Conservation (phyloP, 2,113 vertebrate genomes). For the Aptenodytes patagonicus region DNA sequence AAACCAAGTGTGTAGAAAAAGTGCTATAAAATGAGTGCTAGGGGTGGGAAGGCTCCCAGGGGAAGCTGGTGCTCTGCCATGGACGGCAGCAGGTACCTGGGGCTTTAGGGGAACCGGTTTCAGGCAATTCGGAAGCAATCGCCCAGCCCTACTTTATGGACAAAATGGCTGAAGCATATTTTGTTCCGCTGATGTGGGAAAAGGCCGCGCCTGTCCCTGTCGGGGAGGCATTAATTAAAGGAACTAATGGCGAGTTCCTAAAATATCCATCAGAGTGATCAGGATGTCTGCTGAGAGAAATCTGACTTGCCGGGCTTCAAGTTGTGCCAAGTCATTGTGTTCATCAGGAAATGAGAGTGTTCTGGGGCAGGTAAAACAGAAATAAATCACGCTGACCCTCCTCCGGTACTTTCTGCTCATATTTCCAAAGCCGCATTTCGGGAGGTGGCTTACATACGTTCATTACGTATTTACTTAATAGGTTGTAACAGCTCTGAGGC, state of each 20-base stretch:
- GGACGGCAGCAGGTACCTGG: not conserved
- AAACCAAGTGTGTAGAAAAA: not conserved
- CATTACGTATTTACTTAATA: not conserved
- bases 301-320: constrained; percentile 37
- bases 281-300: constrained; percentile 59
- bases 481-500: not conserved
- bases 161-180: not conserved
- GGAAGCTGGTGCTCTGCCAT: not conserved
- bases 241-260: constrained; percentile 40
- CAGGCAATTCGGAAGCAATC: fast-evolving
- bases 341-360: constrained; percentile 38
- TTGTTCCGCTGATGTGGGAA: not conserved
- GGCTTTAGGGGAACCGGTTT: not conserved
- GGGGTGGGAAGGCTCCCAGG: not conserved
- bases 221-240: constrained; percentile 26
- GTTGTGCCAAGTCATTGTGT: constrained; percentile 62
- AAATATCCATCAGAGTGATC: constrained; percentile 31
- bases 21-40: not conserved
- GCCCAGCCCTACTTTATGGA: not conserved
- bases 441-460: not conserved
- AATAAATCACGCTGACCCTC: constrained; percentile 5
- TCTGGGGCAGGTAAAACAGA: constrained; percentile 41
- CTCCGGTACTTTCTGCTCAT: not conserved
- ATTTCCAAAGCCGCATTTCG: not conserved
- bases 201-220: not conserved